Base-by-base conservation (phyloP, 2,888 invertebrate species). In the Mallateleia sp. region DNA sequence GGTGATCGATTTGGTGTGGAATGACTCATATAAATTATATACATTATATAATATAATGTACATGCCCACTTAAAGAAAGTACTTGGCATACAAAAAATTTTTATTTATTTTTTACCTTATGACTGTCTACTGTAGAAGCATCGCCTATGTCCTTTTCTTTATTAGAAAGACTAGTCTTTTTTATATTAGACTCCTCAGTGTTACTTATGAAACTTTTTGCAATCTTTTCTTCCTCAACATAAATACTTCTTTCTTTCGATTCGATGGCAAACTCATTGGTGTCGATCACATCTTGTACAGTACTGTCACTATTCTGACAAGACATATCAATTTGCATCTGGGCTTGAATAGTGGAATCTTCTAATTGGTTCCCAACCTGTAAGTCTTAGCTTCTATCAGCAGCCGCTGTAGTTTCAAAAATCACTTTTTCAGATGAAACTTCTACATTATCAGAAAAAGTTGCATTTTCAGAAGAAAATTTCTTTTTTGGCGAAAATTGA, bases 121-220 rank as follows among this genome's bases (percentile, higher is more conserved):
- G 45, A 64, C 20, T 64, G 25, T 45, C 25, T 45, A 64, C 45
- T 42, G 42, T 38, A 64, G n/a, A 64, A 45, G 22, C n/a, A 45
- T 42, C 64, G 42, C 6, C 5, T 64, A 67, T 67, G 25, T 67
- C 25, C 47, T n/a, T 66, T 25, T 25, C 52, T n/a, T 32, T 6
- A 67, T 5, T 20, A 18, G 52, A 34, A 67, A 52, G 28, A 28
- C 28, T 18, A 28, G 32, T 20, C 50, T 67, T 67, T 52, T 52
- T 28, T 25, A 67, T 67, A 18, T 50, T 67, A 22, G 52, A 67
- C 14, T 67, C 52, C 28, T 67, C 67, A 52, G 50, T 34, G 6
- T 7, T 52, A 32, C 60, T 32, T 60, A 34, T 60, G 28, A 20
- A 34, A 60, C 24, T 2, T 28, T 15, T 28, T 24, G 14, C 42